phyloP scores from a whole-genome alignment of 2,113 vertebrate genomes.

The Myodes glareolus region DNA sequence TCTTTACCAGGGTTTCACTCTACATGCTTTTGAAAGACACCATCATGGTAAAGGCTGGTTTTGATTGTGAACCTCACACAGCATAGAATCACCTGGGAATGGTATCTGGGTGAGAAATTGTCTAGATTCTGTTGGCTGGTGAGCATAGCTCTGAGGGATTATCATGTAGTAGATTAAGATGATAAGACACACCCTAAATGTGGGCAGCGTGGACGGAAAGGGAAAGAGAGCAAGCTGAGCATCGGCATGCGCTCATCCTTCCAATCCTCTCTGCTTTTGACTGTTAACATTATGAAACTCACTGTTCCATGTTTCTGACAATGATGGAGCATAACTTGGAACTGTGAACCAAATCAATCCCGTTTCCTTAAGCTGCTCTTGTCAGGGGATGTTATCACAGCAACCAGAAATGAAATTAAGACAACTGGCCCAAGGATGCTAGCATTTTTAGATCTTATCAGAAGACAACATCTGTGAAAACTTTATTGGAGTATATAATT shows the following conservation, averaged over 20 bases:
- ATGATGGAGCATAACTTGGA: neutral
- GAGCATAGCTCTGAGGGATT: neutral
- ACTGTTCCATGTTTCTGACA: neutral
- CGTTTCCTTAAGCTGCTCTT: neutral
- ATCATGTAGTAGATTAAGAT: neutral
- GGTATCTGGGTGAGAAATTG: neutral
- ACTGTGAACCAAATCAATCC: neutral
- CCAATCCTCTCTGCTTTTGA: neutral
- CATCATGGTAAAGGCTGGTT: neutral
- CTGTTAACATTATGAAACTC: no score
- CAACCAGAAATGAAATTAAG: neutral
- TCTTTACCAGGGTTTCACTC: neutral
- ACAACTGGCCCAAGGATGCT: neutral
- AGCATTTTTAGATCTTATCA: neutral
- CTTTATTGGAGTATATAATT: neutral
- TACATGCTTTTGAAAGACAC: neutral
- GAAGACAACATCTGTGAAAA: neutral
- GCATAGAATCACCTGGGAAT: neutral
- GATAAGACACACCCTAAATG: neutral
- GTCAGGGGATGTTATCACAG: neutral
- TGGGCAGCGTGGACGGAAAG: neutral
- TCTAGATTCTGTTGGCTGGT: neutral
- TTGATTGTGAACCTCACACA: neutral
- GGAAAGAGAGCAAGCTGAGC: neutral
- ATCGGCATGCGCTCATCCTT: accelerated